Percentiles rank a stretch among this genome's conserved stretches.
These are phyloP conservation scores for Nasonia oneida DNA, from an alignment of 2,888 invertebrate genomes.

Conservation along the genomic window DNA sequence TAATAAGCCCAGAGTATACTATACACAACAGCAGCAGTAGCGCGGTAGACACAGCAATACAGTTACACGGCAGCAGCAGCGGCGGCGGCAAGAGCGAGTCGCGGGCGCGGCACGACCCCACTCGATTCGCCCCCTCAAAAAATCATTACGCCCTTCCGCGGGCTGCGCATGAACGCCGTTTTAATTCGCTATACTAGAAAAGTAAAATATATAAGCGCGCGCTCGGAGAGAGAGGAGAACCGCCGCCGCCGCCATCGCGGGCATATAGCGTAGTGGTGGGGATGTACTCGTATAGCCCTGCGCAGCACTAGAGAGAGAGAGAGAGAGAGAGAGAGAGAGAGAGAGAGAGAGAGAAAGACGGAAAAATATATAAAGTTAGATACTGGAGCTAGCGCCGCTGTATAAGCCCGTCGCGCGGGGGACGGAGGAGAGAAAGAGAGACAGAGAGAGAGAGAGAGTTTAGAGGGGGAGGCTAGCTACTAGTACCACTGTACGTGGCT, in stretches of 20 bases:
- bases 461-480: constrained; percentile 42
- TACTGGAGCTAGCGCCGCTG: not conserved
- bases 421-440: not conserved
- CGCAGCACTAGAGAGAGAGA: constrained; percentile 59
- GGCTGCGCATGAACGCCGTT: constrained; percentile 85
- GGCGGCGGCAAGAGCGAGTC: constrained; percentile 49
- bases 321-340: too few relatives aligned
- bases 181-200: constrained; percentile 79
- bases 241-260: constrained; percentile 64
- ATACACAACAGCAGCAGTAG: not conserved
- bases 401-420: not conserved
- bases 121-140: constrained; percentile 90
- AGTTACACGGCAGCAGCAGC: not conserved
- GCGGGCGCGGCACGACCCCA: constrained; percentile 80
- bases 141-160: constrained; percentile 90
- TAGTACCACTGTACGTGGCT: not conserved
- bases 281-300: not conserved
- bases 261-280: not conserved
- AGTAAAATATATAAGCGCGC: constrained; percentile 75
- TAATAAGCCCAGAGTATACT: not conserved
- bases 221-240: constrained; percentile 76
- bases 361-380: constrained; percentile 23
- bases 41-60: not conserved
- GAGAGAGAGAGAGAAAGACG: not conserved
- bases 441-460: constrained; percentile 21